These are phyloP conservation scores for Anaspis maculata DNA, from an alignment of 2,888 invertebrate genomes.

Conservation along the genomic window DNA sequence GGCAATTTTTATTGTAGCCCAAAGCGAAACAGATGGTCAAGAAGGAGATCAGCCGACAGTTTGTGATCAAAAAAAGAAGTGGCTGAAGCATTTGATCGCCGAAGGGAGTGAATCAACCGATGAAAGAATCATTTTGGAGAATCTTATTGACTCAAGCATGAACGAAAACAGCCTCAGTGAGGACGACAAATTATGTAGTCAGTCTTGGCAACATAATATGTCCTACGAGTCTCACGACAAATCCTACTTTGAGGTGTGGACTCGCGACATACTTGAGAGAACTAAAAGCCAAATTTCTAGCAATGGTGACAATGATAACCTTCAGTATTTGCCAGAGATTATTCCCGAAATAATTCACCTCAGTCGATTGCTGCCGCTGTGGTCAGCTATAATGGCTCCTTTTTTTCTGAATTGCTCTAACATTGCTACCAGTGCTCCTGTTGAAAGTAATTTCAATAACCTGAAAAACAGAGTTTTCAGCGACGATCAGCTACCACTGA, in stretches of 20 bases:
- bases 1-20: not conserved
- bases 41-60: not conserved
- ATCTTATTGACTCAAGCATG: not conserved
- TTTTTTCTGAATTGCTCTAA: not conserved
- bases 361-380: constrained; percentile 11
- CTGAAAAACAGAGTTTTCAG: constrained; percentile 1
- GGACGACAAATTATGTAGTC: too few species aligned
- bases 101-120: too few species aligned
- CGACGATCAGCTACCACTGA: not conserved
- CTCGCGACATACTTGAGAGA: constrained; percentile 1
- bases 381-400: constrained; percentile 10
- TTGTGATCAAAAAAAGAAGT: not conserved
- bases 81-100: not conserved
- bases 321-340: constrained; percentile 12
- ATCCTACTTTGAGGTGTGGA: not conserved
- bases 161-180: constrained; percentile 1
- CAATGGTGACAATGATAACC: constrained; percentile 11
- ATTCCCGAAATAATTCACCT: constrained; percentile 10
- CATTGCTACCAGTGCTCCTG: constrained; percentile 1
- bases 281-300: constrained; percentile 3
- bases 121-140: too few species aligned
- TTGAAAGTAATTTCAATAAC: not conserved
- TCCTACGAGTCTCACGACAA: too few species aligned
- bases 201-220: not conserved
- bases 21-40: not conserved